These are phyloP conservation scores for Xylocampa areola DNA, from an alignment of 2,888 invertebrate species.

Conservation along the genomic window DNA sequence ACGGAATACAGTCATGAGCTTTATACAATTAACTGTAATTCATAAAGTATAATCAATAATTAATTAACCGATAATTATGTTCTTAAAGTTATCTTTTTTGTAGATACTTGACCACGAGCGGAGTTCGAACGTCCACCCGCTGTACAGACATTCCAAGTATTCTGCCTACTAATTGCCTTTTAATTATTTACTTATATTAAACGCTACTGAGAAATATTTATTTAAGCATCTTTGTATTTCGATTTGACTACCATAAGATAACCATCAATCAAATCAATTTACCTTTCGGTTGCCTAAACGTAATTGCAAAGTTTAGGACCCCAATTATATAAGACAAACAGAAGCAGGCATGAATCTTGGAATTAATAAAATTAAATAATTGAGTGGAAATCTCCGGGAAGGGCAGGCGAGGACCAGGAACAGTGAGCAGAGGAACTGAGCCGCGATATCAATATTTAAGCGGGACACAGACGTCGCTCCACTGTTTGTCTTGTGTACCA, in stretches of 20 bases:
- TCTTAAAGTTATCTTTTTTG: no score
- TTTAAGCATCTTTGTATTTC: background rate
- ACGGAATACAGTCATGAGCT: background rate
- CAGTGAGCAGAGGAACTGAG: conserved; percentile 41
- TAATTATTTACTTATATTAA: no score
- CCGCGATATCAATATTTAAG: conserved; percentile 83
- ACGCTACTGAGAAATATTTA: no score
- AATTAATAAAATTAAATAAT: conserved; percentile 62
- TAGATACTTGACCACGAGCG: no score
- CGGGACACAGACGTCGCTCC: conserved; percentile 71
- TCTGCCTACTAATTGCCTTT: no score
- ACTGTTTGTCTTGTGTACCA: conserved; percentile 83
- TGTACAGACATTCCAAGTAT: no score
- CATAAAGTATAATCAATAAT: background rate
- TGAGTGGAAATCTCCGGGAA: conserved; percentile 49
- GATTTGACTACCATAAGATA: conserved; percentile 11
- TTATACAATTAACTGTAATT: background rate
- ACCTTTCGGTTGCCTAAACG: conserved; percentile 18
- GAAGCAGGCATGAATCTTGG: conserved; percentile 35
- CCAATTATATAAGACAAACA: conserved; percentile 52
- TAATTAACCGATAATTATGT: no score
- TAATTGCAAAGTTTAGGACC: conserved; percentile 36
- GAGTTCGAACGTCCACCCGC: no score
- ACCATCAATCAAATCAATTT: conserved; percentile 27
- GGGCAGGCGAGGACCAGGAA: conserved; percentile 36